These are phyloP conservation scores for Microtus richardsoni DNA, from an alignment of 2,113 vertebrate genomes.

Conservation along the genomic window DNA sequence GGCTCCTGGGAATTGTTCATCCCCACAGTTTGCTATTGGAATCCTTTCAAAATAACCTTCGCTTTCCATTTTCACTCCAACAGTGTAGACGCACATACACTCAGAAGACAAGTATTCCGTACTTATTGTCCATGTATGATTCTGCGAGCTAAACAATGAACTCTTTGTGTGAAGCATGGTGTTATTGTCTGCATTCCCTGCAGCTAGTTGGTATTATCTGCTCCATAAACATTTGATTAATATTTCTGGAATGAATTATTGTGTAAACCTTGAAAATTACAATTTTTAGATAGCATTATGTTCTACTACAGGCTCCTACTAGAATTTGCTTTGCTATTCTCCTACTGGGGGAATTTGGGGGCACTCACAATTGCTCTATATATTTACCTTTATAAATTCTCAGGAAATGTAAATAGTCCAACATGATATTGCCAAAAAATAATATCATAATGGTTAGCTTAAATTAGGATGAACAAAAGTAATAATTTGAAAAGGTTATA, in stretches of 20 bases:
- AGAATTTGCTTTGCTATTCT: background rate
- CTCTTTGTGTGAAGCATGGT: background rate
- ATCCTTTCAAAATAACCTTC: slow-evolving; percentile 3
- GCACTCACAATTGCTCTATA: background rate
- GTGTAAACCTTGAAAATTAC: background rate
- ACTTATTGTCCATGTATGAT: background rate
- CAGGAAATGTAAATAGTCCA: background rate
- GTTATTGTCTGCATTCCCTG: background rate
- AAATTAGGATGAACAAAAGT: slow-evolving; percentile 1
- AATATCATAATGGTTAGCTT: background rate
- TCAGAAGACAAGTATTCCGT: background rate
- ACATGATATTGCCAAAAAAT: background rate
- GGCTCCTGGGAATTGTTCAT: background rate
- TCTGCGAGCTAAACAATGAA: slow-evolving; percentile 1
- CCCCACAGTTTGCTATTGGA: background rate
- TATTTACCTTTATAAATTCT: slow-evolving; percentile 14
- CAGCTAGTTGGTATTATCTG: background rate
- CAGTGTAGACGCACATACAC: background rate
- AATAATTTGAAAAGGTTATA: background rate
- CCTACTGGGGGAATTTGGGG: background rate
- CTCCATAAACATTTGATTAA: background rate
- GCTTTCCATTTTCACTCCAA: background rate
- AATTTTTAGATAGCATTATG: background rate
- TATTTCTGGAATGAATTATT: slow-evolving; percentile 29
- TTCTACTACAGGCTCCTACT: background rate